These are phyloP conservation scores for Hyposmocoma kahamanoa DNA, from an alignment of 1,140 invertebrate genomes.

Conservation along the genomic window DNA sequence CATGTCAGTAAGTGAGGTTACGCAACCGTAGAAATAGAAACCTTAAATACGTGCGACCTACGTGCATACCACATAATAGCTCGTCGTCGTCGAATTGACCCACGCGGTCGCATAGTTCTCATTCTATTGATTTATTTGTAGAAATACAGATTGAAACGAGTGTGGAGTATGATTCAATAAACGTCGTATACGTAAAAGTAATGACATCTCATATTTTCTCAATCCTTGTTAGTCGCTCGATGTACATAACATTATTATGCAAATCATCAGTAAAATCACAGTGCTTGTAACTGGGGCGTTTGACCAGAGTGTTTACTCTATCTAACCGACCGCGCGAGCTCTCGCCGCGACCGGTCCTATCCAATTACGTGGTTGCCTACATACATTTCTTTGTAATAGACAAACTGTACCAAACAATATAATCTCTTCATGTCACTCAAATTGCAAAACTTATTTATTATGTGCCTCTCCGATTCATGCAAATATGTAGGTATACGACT, in stretches of 20 bases:
- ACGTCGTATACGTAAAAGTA: too few species aligned
- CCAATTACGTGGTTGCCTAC: conserved; percentile 9
- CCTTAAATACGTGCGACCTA: conserved; percentile 24
- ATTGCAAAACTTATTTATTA: neutral
- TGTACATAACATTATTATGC: conserved; percentile 26
- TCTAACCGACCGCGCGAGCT: conserved; percentile 16
- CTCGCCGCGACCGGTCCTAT: conserved; percentile 19
- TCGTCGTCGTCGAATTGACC: neutral
- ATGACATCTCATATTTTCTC: too few species aligned
- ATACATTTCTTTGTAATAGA: neutral
- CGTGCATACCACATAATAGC: conserved; percentile 13
- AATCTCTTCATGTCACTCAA: neutral
- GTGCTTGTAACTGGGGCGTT: conserved; percentile 27
- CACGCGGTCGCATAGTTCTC: neutral
- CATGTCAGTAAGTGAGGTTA: conserved; percentile 16
- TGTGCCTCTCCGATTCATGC: neutral
- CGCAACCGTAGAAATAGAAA: conserved; percentile 32
- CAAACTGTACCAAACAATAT: neutral
- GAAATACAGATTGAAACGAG: too few species aligned
- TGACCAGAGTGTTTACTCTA: conserved; percentile 25
- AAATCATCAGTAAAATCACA: conserved; percentile 36
- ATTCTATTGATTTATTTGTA: too few species aligned
- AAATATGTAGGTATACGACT: neutral
- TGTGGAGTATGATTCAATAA: too few species aligned
- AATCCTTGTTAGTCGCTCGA: too few species aligned